phyloP scores from a whole-genome alignment of 30 jellyfish, hydroid and myxozoan genomes.

The Sanderia malayensis region DNA sequence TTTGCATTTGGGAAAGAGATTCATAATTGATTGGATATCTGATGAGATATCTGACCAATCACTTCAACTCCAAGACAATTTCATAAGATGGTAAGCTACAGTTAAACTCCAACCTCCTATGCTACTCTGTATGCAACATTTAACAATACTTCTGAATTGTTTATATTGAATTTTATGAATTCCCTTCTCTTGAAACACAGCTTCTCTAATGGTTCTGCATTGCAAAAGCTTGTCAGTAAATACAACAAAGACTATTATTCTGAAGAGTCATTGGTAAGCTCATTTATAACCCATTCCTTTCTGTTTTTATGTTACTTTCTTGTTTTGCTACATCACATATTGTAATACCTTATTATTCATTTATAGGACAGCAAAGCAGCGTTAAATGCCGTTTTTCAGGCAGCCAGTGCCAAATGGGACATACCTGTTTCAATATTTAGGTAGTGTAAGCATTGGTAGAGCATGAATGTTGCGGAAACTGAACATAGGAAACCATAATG shows the following conservation, averaged over 20 bases:
- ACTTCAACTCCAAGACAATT: neutral
- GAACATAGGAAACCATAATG: no score
- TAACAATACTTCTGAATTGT: no score
- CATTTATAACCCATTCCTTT: no score
- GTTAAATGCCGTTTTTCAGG: neutral
- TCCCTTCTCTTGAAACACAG: no score
- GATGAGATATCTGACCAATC: neutral
- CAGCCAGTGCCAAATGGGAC: neutral
- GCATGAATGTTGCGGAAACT: no score
- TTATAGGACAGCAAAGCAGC: neutral
- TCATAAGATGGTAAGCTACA: neutral
- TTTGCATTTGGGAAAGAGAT: neutral
- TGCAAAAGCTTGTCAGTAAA: slow-evolving; percentile 3
- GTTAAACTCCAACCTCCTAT: neutral
- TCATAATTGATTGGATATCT: neutral
- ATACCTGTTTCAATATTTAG: neutral
- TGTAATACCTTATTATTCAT: no score
- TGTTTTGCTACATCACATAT: no score
- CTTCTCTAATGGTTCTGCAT: neutral
- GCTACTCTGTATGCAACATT: neutral
- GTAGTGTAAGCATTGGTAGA: neutral
- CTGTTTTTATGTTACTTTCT: no score
- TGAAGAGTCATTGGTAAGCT: no score
- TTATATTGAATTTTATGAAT: no score
- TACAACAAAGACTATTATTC: neutral